Percentiles rank a stretch among this genome's conserved stretches.
Evolutionary conservation across 1,140 invertebrate species (phyloP).

Genomic region (Helicoverpa armigera): DNA sequence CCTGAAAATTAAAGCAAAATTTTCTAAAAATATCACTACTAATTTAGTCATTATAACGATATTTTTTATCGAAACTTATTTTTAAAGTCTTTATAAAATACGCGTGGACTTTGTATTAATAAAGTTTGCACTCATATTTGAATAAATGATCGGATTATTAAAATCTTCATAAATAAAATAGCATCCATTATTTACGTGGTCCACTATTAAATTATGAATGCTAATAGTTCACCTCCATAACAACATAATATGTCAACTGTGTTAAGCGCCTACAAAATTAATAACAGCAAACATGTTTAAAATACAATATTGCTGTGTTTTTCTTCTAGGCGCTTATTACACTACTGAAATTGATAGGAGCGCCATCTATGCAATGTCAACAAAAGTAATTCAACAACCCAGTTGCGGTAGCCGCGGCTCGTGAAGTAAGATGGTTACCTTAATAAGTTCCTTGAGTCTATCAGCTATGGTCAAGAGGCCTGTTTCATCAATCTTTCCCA

Average conservation of each 20-base stretch:
- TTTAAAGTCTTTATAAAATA: too few species aligned
- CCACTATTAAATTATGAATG: background rate
- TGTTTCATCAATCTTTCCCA: constrained; percentile 91
- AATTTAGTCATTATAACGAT: too few species aligned
- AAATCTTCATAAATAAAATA: background rate
- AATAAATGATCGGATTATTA: background rate
- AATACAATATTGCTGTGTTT: too few species aligned
- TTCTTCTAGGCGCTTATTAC: too few species aligned
- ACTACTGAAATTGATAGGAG: too few species aligned
- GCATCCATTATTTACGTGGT: too few species aligned
- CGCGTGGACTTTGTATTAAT: background rate
- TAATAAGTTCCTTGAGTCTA: constrained; percentile 95
- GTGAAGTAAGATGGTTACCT: constrained; percentile 81
- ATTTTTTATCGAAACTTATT: too few species aligned
- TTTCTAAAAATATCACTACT: too few species aligned
- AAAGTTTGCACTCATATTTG: too few species aligned
- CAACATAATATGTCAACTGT: background rate
- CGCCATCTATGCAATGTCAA: too few species aligned
- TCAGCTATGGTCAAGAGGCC: constrained; percentile 91
- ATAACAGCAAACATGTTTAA: background rate
- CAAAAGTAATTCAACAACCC: too few species aligned
- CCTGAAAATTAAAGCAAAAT: constrained; percentile 64
- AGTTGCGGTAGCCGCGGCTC: background rate
- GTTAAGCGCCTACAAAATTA: background rate
- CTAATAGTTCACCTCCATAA: background rate